Base-by-base conservation (phyloP, 2,113 vertebrate species). In the Chelonoidis abingdonii region DNA sequence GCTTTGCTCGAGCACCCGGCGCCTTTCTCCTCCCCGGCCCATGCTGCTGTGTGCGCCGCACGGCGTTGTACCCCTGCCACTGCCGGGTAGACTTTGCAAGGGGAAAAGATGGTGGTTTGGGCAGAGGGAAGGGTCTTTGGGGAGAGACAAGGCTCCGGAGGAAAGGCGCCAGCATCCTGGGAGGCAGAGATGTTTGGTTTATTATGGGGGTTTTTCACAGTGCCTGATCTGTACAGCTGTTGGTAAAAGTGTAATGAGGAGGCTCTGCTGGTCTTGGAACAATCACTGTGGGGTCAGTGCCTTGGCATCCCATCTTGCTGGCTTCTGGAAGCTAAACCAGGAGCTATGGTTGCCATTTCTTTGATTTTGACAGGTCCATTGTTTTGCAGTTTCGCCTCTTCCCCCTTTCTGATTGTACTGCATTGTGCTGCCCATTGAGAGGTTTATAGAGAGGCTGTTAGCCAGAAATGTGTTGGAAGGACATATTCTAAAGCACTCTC, bases 301-400 rank as follows among this genome's bases (percentile, higher is more conserved):
- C 54, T 10, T 12, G 80, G 89, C 80, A 83, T 4, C 79, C 38
- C 87, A 27, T 16, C 19, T 59, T 80, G 62, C 81, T 72, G 84
- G 4, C 2, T 52, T 53, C 86, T 84, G 93, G 92, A 91, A 86
- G 86, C 29, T 83, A 84, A 24, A 80, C 56, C 87, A 2, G 72
- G 56, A 82, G 89, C 92, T 57, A 0, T 5, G 82, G 86, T 80
- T 96, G 91, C 82, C 38, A 5, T 59, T 83, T 24, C 86, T 89
- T 81, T 80, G 47, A 0, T 80, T 90, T 89, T 97, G 89, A 92
- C 90, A 84, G 56, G 41, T 90, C 88, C 56, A 17, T 93, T 96
- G 94, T 97, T 50, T 62, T 4, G 35, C 8, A 29, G 0, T 89
- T 82, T 72, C 89, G 41, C 14, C 6, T 86, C 38, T 0, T 0